Conservation (phyloP, 2,797 vertebrate genomes). For the Oceanodroma leucorhoa region DNA sequence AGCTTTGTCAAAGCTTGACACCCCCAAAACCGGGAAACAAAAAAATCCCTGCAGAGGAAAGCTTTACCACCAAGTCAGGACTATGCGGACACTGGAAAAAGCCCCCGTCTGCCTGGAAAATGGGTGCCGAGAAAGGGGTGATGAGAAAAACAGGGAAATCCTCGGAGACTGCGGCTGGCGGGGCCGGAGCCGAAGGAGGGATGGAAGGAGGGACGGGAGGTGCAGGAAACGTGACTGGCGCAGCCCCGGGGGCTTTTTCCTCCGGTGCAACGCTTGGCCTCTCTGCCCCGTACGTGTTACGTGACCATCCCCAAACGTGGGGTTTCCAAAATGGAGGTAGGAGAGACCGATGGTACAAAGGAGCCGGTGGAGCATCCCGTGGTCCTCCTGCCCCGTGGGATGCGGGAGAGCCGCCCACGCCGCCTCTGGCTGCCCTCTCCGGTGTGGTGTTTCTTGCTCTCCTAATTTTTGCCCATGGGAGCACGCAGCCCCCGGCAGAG, state of each 20-base stretch:
- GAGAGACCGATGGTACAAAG: fast-evolving
- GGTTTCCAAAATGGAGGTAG: neutral
- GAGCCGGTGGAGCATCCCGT: neutral
- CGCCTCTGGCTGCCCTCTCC: neutral
- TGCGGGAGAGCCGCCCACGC: fast-evolving
- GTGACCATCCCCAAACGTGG: fast-evolving
- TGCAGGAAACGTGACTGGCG: fast-evolving
- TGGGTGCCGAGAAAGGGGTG: neutral
- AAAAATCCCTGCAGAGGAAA: neutral
- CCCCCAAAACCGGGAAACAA: neutral
- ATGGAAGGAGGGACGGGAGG: neutral
- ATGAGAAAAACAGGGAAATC: slow-evolving; percentile 33
- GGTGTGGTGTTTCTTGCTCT: neutral
- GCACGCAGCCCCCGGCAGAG: neutral
- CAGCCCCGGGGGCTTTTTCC: neutral
- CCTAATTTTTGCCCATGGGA: neutral
- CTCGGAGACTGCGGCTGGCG: fast-evolving
- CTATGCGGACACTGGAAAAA: neutral
- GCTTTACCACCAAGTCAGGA: neutral
- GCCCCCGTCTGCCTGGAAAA: neutral
- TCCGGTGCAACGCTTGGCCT: neutral
- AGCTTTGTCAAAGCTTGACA: neutral
- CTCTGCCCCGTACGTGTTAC: fast-evolving
- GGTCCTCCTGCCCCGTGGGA: neutral
- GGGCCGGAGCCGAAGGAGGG: neutral